phyloP scores from a whole-genome alignment of 1,140 invertebrate species.

The Drosophila nasuta region DNA sequence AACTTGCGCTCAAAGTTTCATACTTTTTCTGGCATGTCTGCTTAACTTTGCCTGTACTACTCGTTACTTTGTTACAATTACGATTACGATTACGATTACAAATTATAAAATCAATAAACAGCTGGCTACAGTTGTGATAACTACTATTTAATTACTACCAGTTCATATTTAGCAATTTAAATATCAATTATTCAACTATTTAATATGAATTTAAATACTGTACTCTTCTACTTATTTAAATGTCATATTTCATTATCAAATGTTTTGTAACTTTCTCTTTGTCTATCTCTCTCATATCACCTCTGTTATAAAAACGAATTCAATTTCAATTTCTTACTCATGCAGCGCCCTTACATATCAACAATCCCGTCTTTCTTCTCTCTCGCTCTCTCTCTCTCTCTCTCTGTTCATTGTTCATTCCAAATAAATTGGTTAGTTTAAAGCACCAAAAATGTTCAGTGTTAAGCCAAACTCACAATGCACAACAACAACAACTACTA shows the following conservation, averaged over 20 bases:
- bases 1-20: constrained; percentile 75
- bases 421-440: constrained; percentile 68
- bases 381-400: constrained; percentile 6
- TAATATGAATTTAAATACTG: constrained; percentile 60
- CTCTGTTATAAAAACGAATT: constrained; percentile 9
- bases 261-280: constrained; percentile 49
- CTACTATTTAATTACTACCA: constrained; percentile 38
- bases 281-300: constrained; percentile 42
- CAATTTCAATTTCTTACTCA: constrained; percentile 56
- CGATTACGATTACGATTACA: constrained; percentile 48
- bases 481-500: constrained; percentile 39
- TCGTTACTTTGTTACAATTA: constrained; percentile 73
- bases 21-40: constrained; percentile 78
- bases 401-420: constrained; percentile 59
- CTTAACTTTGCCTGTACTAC: constrained; percentile 79
- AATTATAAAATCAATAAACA: constrained; percentile 44
- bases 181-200: constrained; percentile 62
- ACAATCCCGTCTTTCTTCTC: constrained; percentile 37
- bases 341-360: constrained; percentile 53
- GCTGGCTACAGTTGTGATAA: constrained; percentile 51
- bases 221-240: constrained; percentile 47
- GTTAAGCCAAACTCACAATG: constrained; percentile 35
- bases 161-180: constrained; percentile 65
- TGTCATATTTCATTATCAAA: constrained; percentile 55
- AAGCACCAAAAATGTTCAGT: constrained; percentile 55